These are phyloP conservation scores for Mellilla xanthometata DNA, from an alignment of 2,888 invertebrate species.

Conservation along the genomic window DNA sequence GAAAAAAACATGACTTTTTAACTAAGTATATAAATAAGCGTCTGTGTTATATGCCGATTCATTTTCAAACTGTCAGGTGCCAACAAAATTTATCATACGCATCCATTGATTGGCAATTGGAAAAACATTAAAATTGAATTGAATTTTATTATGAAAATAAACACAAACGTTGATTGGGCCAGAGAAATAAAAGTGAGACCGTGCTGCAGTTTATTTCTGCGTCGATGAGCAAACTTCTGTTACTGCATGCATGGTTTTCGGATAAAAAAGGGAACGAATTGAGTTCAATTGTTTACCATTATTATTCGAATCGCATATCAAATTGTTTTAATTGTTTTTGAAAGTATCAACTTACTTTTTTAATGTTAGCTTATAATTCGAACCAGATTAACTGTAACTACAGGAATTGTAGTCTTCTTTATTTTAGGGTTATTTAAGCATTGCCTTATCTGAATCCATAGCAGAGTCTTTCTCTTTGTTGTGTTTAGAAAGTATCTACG, in stretches of 20 bases:
- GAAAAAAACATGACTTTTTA: too few relatives aligned
- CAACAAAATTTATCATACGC: slow-evolving; percentile 7
- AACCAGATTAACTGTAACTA: too few relatives aligned
- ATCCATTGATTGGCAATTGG: slow-evolving; percentile 6
- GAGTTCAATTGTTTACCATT: slow-evolving; percentile 4
- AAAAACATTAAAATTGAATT: slow-evolving; percentile 18
- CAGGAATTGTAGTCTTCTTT: too few relatives aligned
- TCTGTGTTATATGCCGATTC: too few relatives aligned
- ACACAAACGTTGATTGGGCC: slow-evolving; percentile 19
- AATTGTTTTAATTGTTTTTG: too few relatives aligned
- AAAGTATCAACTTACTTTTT: too few relatives aligned
- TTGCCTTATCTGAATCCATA: slow-evolving; percentile 18
- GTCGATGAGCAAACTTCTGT: slow-evolving; percentile 1
- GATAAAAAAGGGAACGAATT: too few relatives aligned
- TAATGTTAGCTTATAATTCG: too few relatives aligned
- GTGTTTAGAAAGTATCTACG: slow-evolving; percentile 47
- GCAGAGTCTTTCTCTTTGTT: slow-evolving; percentile 13
- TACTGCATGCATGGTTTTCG: too few relatives aligned
- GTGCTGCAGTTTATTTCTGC: slow-evolving; percentile 7
- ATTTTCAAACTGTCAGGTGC: background rate
- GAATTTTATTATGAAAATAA: slow-evolving; percentile 17
- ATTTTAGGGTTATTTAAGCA: slow-evolving; percentile 32
- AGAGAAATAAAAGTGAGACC: slow-evolving; percentile 7
- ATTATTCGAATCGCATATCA: too few relatives aligned
- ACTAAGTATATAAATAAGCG: too few relatives aligned